phyloP scores from a whole-genome alignment of 1,140 invertebrate genomes.

The Ceratina australensis region DNA sequence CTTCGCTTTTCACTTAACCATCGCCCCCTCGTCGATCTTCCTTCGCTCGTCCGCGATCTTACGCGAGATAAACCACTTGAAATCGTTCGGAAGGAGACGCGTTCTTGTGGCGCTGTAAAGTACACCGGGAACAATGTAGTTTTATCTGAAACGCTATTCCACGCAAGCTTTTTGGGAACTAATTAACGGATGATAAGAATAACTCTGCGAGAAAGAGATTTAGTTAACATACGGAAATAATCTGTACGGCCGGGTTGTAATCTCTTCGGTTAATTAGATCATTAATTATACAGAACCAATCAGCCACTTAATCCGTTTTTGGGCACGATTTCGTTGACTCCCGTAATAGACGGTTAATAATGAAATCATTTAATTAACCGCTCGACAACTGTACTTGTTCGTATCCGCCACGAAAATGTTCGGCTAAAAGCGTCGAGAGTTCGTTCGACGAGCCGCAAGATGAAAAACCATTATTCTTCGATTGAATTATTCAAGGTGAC shows the following conservation, averaged over 20 bases:
- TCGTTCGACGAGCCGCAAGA: not conserved
- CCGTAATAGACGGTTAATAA: constrained; percentile 34
- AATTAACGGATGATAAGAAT: too few species aligned
- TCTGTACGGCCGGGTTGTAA: constrained; percentile 2
- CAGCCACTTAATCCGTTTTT: constrained; percentile 34
- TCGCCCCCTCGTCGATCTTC: too few species aligned
- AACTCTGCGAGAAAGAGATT: too few species aligned
- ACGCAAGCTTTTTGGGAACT: too few species aligned
- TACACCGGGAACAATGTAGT: too few species aligned
- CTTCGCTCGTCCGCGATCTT: too few species aligned
- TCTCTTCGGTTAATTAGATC: constrained; percentile 30
- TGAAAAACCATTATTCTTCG: not conserved
- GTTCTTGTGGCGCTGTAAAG: too few species aligned
- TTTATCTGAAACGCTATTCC: too few species aligned
- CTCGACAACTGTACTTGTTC: constrained; percentile 20
- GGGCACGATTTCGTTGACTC: not conserved
- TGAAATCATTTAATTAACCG: constrained; percentile 40
- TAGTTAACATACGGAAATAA: too few species aligned
- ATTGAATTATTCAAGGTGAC: not conserved
- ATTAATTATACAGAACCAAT: constrained; percentile 40
- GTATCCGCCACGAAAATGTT: not conserved
- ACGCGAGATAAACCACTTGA: too few species aligned
- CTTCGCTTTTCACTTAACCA: not conserved
- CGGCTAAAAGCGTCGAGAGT: not conserved
- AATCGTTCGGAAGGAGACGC: too few species aligned